Percentiles rank a stretch among this genome's conserved stretches.
phyloP scores from a whole-genome alignment of 1,140 invertebrate species.

The Drosophila sechellia region DNA sequence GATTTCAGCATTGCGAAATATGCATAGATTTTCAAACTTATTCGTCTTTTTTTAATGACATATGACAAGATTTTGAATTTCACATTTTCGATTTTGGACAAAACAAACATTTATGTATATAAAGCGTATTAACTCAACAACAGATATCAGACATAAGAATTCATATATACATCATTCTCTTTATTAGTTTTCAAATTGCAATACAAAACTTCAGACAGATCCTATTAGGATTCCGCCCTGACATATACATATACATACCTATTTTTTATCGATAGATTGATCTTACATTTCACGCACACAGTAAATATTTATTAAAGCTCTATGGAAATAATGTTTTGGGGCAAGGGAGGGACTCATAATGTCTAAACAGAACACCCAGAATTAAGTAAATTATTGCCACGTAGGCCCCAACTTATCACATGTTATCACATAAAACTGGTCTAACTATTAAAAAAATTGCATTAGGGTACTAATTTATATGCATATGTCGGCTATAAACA shows the following conservation, averaged over 20 bases:
- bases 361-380: constrained; percentile 45
- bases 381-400: constrained; percentile 18
- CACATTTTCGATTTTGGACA: no score
- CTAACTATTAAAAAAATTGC: constrained; percentile 23
- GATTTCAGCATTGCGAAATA: no score
- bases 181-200: constrained; percentile 31
- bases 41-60: no score
- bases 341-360: constrained; percentile 10
- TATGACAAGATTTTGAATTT: no score
- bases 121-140: no score
- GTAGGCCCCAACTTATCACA: constrained; percentile 49
- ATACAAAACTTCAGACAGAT: constrained; percentile 7
- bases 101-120: background rate
- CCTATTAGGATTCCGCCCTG: constrained; percentile 6
- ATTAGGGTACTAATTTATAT: background rate
- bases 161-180: constrained; percentile 11
- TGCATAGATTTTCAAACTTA: no score
- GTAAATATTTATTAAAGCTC: constrained; percentile 31
- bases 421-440: constrained; percentile 60
- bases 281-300: constrained; percentile 1
- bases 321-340: constrained; percentile 8
- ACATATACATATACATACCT: constrained; percentile 1
- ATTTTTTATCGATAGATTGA: constrained; percentile 8
- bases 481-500: background rate
- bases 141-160: background rate